These are phyloP conservation scores for Hafferia zeledoni DNA, from an alignment of 2,797 vertebrate genomes.

Conservation along the genomic window DNA sequence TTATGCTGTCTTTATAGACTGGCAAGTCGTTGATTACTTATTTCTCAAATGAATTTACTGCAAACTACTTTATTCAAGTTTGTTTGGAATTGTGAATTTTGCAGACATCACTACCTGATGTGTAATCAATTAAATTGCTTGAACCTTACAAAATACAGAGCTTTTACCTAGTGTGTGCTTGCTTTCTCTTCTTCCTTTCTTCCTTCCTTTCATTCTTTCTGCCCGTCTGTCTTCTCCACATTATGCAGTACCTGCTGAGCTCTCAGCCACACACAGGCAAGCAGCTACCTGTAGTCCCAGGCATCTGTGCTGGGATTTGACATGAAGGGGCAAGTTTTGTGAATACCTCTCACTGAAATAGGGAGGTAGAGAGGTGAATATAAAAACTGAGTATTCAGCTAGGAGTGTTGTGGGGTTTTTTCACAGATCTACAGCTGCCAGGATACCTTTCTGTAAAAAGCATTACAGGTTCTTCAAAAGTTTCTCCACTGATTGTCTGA, in stretches of 20 bases:
- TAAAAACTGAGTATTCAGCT: neutral
- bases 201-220: fast-evolving
- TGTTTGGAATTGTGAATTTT: neutral
- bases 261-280: neutral
- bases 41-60: neutral
- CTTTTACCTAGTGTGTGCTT: neutral
- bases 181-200: neutral
- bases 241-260: neutral
- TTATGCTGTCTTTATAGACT: neutral
- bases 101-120: neutral
- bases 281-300: neutral
- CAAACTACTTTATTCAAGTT: neutral
- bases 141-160: neutral
- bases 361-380: neutral
- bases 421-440: neutral
- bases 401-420: fast-evolving
- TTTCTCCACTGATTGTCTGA: neutral
- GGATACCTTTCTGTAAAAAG: neutral
- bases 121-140: neutral
- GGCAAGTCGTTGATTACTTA: neutral
- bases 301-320: neutral
- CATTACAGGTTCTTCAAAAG: neutral
- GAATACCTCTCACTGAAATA: neutral
- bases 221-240: neutral
- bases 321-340: neutral